phyloP scores from a whole-genome alignment of 1,140 invertebrate species.

The Heliconius melpomene region DNA sequence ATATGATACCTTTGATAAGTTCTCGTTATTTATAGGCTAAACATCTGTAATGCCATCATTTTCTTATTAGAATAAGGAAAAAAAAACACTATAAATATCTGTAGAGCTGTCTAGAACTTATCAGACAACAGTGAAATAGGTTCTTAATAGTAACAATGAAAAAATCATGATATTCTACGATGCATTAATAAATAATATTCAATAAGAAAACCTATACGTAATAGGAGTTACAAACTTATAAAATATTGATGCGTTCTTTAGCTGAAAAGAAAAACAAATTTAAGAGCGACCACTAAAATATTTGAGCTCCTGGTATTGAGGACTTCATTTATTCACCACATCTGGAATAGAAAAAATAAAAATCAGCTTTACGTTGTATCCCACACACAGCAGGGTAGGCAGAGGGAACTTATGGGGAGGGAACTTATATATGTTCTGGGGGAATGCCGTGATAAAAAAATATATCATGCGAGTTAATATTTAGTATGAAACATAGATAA shows the following conservation, averaged over 20 bases:
- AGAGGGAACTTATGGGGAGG: too few relatives aligned
- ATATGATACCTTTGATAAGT: background rate
- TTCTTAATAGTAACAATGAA: background rate
- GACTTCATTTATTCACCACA: constrained; percentile 4
- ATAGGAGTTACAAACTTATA: constrained; percentile 6
- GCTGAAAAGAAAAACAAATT: background rate
- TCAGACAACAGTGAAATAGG: background rate
- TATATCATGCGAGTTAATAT: background rate
- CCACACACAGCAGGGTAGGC: too few relatives aligned
- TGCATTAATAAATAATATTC: background rate
- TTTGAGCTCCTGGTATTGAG: background rate
- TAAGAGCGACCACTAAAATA: background rate
- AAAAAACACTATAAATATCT: background rate
- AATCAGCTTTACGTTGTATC: too few relatives aligned
- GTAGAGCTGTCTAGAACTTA: background rate
- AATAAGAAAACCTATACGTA: background rate
- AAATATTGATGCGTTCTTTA: background rate
- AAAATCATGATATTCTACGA: background rate
- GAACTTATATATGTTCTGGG: too few relatives aligned
- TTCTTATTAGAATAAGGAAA: background rate
- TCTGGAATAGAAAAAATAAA: background rate
- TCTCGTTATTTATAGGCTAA: background rate
- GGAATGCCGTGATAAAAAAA: too few relatives aligned
- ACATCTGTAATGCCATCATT: background rate
- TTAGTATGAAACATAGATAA: too few relatives aligned